Evolutionary conservation across 2,113 vertebrate species (phyloP).

Genomic region (Vulpes lagopus): DNA sequence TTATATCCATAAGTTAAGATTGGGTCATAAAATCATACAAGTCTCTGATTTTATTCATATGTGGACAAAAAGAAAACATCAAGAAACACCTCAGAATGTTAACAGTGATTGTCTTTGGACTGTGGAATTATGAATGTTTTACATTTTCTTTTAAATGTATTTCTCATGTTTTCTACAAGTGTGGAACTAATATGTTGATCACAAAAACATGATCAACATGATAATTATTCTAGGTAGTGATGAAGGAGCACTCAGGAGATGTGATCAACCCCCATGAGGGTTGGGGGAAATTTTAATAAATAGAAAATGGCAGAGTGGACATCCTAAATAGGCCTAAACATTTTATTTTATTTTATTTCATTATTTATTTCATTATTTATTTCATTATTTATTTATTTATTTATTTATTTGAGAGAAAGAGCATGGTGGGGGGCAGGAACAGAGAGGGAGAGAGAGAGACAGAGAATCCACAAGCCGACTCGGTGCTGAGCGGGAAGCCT

Average conservation of each 20-base stretch:
- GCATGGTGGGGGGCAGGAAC: neutral
- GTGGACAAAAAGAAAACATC: conserved; percentile 23
- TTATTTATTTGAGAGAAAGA: neutral
- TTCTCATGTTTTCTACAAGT: neutral
- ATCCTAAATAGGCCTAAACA: neutral
- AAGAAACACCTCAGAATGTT: neutral
- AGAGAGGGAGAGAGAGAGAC: neutral
- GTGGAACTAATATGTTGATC: neutral
- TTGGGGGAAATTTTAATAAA: neutral
- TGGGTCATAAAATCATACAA: conserved; percentile 10
- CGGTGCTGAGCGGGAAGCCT: neutral
- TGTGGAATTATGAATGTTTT: neutral
- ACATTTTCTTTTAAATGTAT: neutral
- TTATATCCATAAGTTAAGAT: neutral
- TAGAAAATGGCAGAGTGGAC: neutral
- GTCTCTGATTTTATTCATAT: conserved; percentile 31
- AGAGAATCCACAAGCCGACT: neutral
- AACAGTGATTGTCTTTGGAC: neutral
- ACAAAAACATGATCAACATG: neutral
- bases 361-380: neutral
- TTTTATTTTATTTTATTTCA: no score
- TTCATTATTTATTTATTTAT: neutral
- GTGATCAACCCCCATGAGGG: neutral
- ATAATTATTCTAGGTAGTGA: neutral
- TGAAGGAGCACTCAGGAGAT: neutral